Percentiles rank a stretch among this genome's conserved stretches.
These are phyloP conservation scores for Cylloceria caligata DNA, from an alignment of 2,888 invertebrate genomes.

Conservation along the genomic window DNA sequence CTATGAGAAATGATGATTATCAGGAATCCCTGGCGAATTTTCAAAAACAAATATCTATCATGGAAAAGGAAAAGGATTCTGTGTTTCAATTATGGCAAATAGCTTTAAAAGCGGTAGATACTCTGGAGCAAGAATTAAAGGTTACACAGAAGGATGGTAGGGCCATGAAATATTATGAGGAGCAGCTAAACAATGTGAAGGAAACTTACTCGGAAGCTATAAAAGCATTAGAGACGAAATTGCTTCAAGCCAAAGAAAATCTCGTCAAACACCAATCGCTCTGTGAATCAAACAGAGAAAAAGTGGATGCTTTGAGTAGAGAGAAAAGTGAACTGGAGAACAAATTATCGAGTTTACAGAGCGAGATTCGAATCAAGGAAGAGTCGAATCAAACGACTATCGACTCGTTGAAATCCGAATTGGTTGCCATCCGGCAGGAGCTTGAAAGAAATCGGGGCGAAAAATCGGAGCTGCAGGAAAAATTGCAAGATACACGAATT, in stretches of 20 bases:
- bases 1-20: slow-evolving; percentile 55
- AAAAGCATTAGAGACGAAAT: slow-evolving; percentile 86
- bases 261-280: slow-evolving; percentile 77
- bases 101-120: slow-evolving; percentile 88
- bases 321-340: slow-evolving; percentile 85
- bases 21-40: slow-evolving; percentile 75
- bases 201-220: slow-evolving; percentile 86
- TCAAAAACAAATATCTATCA: slow-evolving; percentile 77
- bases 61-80: slow-evolving; percentile 88
- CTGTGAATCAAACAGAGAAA: slow-evolving; percentile 84
- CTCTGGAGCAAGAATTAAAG: slow-evolving; percentile 89
- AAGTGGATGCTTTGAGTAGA: slow-evolving; percentile 83
- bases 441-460: slow-evolving; percentile 72
- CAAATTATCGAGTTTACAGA: slow-evolving; percentile 70
- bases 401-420: slow-evolving; percentile 45
- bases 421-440: slow-evolving; percentile 76
- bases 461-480: slow-evolving; percentile 83
- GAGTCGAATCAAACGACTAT: slow-evolving; percentile 59
- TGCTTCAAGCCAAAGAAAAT: slow-evolving; percentile 86
- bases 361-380: slow-evolving; percentile 69
- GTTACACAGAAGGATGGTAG: slow-evolving; percentile 80
- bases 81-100: slow-evolving; percentile 89
- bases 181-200: slow-evolving; percentile 80
- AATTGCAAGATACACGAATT: slow-evolving; percentile 82
- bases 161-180: slow-evolving; percentile 75